These are phyloP conservation scores for Platichthys stellatus DNA, from an alignment of 2,113 vertebrate genomes.

Conservation along the genomic window DNA sequence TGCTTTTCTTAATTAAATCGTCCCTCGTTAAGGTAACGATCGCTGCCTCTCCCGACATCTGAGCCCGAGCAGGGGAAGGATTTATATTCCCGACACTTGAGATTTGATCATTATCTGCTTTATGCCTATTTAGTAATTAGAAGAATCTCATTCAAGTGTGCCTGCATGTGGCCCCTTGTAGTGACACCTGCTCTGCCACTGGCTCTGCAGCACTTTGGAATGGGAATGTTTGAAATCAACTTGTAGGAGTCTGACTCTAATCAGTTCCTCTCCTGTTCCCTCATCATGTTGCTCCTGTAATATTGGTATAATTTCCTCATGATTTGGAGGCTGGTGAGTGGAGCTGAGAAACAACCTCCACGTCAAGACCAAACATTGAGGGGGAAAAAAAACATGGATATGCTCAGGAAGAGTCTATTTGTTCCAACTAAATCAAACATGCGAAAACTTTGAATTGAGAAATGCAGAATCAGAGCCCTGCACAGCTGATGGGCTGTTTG, in stretches of 20 bases:
- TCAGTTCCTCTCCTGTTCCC: no score
- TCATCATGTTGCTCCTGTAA: no score
- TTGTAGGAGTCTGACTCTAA: background rate
- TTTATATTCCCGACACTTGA: constrained; percentile 6
- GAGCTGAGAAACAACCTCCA: background rate
- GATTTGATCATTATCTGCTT: constrained; percentile 39
- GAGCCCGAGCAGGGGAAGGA: constrained; percentile 1
- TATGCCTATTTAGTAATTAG: constrained; percentile 36
- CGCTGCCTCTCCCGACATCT: constrained; percentile 8
- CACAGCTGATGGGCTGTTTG: background rate
- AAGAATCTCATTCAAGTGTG: constrained; percentile 13
- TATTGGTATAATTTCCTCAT: no score
- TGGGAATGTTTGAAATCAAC: constrained; percentile 7
- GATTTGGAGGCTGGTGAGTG: no score
- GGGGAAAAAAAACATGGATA: no score
- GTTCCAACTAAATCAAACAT: background rate
- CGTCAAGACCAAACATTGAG: no score
- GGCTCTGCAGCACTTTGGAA: background rate
- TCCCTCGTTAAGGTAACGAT: constrained; percentile 25
- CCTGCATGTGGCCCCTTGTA: background rate
- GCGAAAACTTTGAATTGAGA: background rate
- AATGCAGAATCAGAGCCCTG: background rate
- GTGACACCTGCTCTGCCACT: constrained; percentile 12
- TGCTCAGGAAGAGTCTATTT: no score
- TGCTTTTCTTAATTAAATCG: constrained; percentile 45